Base-by-base conservation (phyloP, 2,113 vertebrate species). In the Callaeas wilsoni region DNA sequence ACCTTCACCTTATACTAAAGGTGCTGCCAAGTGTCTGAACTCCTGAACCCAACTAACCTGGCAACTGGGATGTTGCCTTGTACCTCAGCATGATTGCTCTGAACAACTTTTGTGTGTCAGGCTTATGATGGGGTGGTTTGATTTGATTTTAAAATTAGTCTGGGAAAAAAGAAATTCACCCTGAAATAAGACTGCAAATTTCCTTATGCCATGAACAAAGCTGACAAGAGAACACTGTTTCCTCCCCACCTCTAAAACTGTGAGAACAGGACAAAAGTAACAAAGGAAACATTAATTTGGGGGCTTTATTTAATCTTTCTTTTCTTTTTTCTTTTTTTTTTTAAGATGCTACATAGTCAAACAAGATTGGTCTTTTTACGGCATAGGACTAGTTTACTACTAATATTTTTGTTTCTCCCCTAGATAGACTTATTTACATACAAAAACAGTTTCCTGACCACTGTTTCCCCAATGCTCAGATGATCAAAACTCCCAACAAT, bases 291-390 rank as follows among this genome's bases (percentile, higher is more conserved):
- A 96, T 97, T 95, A 96, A 96, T 97, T 98, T 96, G 88, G 97
- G 98, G 98, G 98, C 97, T 99, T 99, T 96, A 97, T 97, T 97
- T 96, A 47, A 91, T 93, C 94, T 96, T 88, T 98, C 98, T 98
- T 98, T 27, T 81, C 30, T 50, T 77, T 80, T 97, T 96, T 96
- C 97, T 97, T 97, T 69, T 35, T 97, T 98, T 98, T 98, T 98
- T 99, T 98, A 98, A 98, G 99, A 99, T 99, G 99, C 99, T 99
- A 99, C 99, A 99, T 98, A 99, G 98, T 98, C 98, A 98, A 99
- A 99, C 99, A 98, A 98, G 98, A 98, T 98, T 98, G 98, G 98
- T 98, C 98, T 98, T 98, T 98, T 98, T 97, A 98, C 64, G 98
- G 98, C 98, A 98, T 98, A 98, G 98, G 97, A 98, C 98, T 98